These are phyloP conservation scores for Empidonax traillii DNA, from an alignment of 2,113 vertebrate species.

Conservation along the genomic window DNA sequence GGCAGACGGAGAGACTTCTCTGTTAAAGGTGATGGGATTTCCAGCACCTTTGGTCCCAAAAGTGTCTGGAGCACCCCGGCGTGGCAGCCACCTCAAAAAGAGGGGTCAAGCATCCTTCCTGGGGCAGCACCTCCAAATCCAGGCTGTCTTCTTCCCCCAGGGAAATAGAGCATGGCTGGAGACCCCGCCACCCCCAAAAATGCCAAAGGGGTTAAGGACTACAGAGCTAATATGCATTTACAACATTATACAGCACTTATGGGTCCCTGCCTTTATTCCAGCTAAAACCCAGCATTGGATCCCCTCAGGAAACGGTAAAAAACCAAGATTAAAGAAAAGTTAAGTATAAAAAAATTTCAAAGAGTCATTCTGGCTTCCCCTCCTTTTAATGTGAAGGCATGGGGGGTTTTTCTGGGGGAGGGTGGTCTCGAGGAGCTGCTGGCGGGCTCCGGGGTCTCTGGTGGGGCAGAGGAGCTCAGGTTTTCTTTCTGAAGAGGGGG, in stretches of 20 bases:
- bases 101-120: neutral
- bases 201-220: neutral
- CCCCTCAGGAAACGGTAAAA: slow-evolving; percentile 9
- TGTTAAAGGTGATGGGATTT: fast-evolving
- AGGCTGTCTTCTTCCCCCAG: neutral
- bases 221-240: neutral
- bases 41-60: neutral
- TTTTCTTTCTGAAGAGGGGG: neutral
- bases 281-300: neutral
- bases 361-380: slow-evolving; percentile 22
- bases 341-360: slow-evolving; percentile 42
- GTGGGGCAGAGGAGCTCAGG: neutral
- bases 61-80: neutral
- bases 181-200: no score
- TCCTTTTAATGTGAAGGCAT: slow-evolving; percentile 17
- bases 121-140: neutral
- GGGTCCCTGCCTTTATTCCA: slow-evolving; percentile 41
- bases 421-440: neutral
- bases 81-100: neutral
- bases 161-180: fast-evolving
- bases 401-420: neutral
- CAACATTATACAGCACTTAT: neutral
- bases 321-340: slow-evolving; percentile 35
- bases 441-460: neutral
- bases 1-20: neutral